Base-by-base conservation (phyloP, 2,888 invertebrate genomes). In the Syrphus vitripennis region DNA sequence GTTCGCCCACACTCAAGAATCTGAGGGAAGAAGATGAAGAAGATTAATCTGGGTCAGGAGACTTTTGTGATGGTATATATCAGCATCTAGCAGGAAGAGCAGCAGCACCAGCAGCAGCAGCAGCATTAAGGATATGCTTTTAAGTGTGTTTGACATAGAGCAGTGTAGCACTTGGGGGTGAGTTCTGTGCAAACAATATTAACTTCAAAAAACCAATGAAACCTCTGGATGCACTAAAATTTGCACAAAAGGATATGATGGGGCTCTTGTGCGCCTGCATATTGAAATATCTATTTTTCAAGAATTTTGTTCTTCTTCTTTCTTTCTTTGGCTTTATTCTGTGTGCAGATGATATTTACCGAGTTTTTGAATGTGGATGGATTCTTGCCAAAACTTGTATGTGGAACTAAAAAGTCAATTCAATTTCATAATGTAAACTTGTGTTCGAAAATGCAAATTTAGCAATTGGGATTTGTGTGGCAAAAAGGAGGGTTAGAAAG, bases 391-490 rank as follows among this genome's bases (percentile, higher is more conserved):
- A 57, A 57, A 74, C 42, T 69, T 79, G 72, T 69, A 63, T 79
- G 69, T 79, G 31, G 67, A 83, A 83, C 59, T 79, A 61, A 59
- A 83, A 83, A 50, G 61, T 69, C 78, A 83, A 79, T 83, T 79
- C 69, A 82, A 77, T 77, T 72, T 71, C 83, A 79, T 78, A 83
- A 79, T 83, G 67, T 72, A 79, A 79, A 67, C 59, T 61, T 74
- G 72, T 79, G 72, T 79, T 83, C 61, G 71, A 79, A 83, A 79
- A 83, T 79, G 83, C 79, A 69, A 79, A 69, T 83, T 78, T 72
- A 63, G 72, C 79, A 74, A 83, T 78, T 53, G 40, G 31, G 29
- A 10, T 50, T 34, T 26, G 53, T 31, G 19, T 21, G 19, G 24
- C 14, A 12, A 21, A 29, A 3, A 29, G 26, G 14, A 2, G 9